Percentiles rank a stretch among this genome's conserved stretches.
phyloP scores from a whole-genome alignment of 2,113 vertebrate species.

The Colinus virginianus region DNA sequence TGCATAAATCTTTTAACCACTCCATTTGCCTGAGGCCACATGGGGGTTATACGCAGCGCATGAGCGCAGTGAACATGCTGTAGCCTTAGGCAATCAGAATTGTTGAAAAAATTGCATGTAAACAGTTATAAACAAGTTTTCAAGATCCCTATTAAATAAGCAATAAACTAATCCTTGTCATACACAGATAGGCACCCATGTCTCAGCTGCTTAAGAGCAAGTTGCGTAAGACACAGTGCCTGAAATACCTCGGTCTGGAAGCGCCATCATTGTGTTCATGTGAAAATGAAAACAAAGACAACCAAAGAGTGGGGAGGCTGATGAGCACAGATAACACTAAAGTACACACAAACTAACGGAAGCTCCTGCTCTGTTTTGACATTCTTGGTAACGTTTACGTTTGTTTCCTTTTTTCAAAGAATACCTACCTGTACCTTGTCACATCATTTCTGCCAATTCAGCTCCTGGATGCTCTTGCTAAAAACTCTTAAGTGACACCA shows the following conservation, averaged over 20 bases:
- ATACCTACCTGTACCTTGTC: background rate
- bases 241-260: conserved; percentile 69
- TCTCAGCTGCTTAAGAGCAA: conserved; percentile 64
- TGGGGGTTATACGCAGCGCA: conserved; percentile 40
- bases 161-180: conserved; percentile 76
- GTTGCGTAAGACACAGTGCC: conserved; percentile 63
- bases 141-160: conserved; percentile 72
- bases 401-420: background rate
- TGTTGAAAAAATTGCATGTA: conserved; percentile 72
- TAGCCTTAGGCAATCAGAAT: conserved; percentile 68
- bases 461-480: background rate
- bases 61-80: conserved; percentile 7
- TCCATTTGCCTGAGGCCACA: conserved; percentile 69
- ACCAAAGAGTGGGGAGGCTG: conserved; percentile 37
- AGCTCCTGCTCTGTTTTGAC: background rate
- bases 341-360: conserved; percentile 16
- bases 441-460: background rate
- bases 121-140: conserved; percentile 75
- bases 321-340: conserved; percentile 53
- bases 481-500: background rate
- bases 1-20: conserved; percentile 69
- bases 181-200: conserved; percentile 73
- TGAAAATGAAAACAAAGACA: conserved; percentile 70
- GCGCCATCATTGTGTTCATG: conserved; percentile 68
- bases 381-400: background rate